phyloP scores from a whole-genome alignment of 2,797 vertebrate genomes.

The Gadopsis marmoratus region DNA sequence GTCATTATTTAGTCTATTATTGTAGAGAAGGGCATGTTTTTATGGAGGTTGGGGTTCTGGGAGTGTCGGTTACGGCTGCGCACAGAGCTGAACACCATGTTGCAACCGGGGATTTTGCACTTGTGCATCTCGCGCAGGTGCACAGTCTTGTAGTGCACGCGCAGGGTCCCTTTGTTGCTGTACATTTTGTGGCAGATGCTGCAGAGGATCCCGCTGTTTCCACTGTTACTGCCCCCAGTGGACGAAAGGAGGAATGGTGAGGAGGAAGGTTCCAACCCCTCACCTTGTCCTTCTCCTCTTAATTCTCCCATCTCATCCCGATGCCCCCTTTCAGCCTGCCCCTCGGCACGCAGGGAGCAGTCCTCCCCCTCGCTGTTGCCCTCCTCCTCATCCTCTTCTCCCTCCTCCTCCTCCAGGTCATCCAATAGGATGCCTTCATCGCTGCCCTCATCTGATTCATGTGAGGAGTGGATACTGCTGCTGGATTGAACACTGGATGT shows the following conservation, averaged over 20 bases:
- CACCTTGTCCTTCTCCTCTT: constrained; percentile 63
- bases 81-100: constrained; percentile 99
- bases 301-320: constrained; percentile 65
- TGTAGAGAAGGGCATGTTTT: constrained; percentile 94
- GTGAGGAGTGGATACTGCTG: constrained; percentile 96
- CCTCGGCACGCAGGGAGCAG: constrained; percentile 85
- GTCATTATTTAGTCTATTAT: constrained; percentile 91
- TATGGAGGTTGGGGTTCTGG: constrained; percentile 99
- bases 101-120: constrained; percentile 97
- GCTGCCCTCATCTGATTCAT: constrained; percentile 95
- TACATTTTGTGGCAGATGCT: constrained; percentile 99
- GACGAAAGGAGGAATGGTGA: constrained; percentile 90
- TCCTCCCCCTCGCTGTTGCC: constrained; percentile 93
- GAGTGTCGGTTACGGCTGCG: constrained; percentile 98
- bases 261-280: constrained; percentile 76
- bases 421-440: constrained; percentile 97
- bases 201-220: constrained; percentile 93
- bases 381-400: constrained; percentile 77
- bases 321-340: constrained; percentile 75
- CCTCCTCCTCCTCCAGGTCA: constrained; percentile 88
- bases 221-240: constrained; percentile 87
- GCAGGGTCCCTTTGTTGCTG: constrained; percentile 99
- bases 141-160: constrained; percentile 98
- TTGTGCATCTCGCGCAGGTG: constrained; percentile 99
- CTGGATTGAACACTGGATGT: constrained; percentile 96